Base-by-base conservation (phyloP, 2,113 vertebrate genomes). In the Cariama cristata region DNA sequence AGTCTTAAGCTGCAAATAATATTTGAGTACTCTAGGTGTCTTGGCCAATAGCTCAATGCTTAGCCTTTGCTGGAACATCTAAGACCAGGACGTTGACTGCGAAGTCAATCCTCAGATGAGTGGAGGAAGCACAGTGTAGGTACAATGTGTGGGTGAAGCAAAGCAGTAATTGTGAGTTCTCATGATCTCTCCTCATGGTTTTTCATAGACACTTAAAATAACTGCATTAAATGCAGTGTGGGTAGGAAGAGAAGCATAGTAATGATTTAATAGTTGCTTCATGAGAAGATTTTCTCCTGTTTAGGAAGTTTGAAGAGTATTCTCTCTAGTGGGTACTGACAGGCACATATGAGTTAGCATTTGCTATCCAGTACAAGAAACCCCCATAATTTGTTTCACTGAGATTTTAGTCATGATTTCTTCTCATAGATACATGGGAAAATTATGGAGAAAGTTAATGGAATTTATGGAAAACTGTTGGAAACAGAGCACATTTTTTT, bases 121-220 rank as follows among this genome's bases (percentile, higher is more conserved):
- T 47, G 56, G 68, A 93, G 69, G 28, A 93, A 83, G 22, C 14
- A 72, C 14, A 17, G 33, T 76, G 67, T 80, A 62, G 72, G 67
- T 87, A 66, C 49, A 55, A 35, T 15, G 87, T 28, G 90, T 84
- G 64, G 77, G 77, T 81, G 82, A 95, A 90, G 47, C 42, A 85
- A 63, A 81, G 73, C 64, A 75, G 47, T 50, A 87, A 40, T 67
- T 59, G 56, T 91, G 81, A 71, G 69, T 91, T 71, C 38, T 90
- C 66, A 60, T 87, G 64, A 96, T 79, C 77, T 88, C 42, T 89
- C n/a, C 58, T 95, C 73, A 71, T 75, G 85, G 76, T 88, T 95
- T 93, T 90, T 93, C 47, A 86, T 86, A 60, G 38, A n/a, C 3
- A 35, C 85, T 81, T 93, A 79, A 91, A 97, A 94, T 94, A 93